Base-by-base conservation (phyloP, 2,113 vertebrate species). In the Nothobranchius furzeri region DNA sequence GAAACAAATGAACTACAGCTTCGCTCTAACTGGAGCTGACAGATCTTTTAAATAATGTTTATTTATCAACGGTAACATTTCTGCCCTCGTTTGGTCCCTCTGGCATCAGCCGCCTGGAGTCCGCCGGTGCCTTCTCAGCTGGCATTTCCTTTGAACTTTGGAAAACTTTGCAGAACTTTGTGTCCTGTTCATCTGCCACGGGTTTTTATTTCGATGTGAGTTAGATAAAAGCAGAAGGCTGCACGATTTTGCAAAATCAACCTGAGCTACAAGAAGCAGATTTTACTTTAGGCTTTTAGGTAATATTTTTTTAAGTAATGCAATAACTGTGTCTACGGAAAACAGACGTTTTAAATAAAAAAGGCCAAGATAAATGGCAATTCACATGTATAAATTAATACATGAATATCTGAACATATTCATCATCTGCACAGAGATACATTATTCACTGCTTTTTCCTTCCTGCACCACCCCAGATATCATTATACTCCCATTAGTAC, bases 11-110 rank as follows among this genome's bases (percentile, higher is more conserved):
- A 92, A 92, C 70, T 92, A 90, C 85, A 51, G 81, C 83, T 47
- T 62, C 56, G 75, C 85, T 73, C 87, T 94, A 93, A 93, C 91
- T 82, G 85, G 88, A 80, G 82, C 88, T 93, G 93, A 93, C 92
- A 91, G 83, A 87, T 91, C 92, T 93, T 93, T 93, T 88, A 92
- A 93, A 92, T 92, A 91, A 93, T 93, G 92, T 93, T 93, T 93
- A 93, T 93, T 93, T 93, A 93, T 93, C 89, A 86, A 56, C 54
- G 60, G 83, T 90, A 90, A 91, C 85, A 92, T 91, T 90, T 74
- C 67, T 79, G 82, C 64, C 83, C 60, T 60, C 51, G 35, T 69
- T 11, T 24, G 73, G 37, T 76, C 81, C 83, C 83, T 76, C 75
- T 81, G 85, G 90, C 85, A 63, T 60, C 60, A 59, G 51, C 60